These are phyloP conservation scores for Lithosia quadra DNA, from an alignment of 2,888 invertebrate genomes.

Conservation along the genomic window DNA sequence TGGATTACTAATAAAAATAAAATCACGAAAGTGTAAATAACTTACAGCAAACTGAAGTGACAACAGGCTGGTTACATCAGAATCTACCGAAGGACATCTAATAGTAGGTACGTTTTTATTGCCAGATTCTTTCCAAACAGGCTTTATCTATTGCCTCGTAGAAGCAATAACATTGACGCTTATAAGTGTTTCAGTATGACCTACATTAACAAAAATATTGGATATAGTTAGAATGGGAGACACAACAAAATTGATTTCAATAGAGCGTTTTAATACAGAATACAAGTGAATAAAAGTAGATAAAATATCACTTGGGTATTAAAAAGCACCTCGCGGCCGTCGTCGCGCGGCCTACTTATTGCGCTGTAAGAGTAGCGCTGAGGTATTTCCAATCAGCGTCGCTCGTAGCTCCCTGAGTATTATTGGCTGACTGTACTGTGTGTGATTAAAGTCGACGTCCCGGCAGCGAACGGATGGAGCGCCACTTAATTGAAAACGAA, in stretches of 20 bases:
- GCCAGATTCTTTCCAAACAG: too few relatives aligned
- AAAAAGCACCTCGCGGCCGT: background rate
- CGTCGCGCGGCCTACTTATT: background rate
- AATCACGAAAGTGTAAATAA: too few relatives aligned
- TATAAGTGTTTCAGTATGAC: too few relatives aligned
- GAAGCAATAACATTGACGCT: too few relatives aligned
- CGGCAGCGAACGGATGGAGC: constrained; percentile 39
- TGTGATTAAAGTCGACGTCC: constrained; percentile 47
- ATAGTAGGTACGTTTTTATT: too few relatives aligned
- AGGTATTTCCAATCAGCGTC: constrained; percentile 49
- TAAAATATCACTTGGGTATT: background rate
- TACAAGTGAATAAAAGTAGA: background rate
- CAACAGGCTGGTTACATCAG: too few relatives aligned
- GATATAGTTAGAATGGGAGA: background rate
- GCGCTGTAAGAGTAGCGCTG: background rate
- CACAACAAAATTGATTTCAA: background rate
- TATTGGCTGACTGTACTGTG: constrained; percentile 47
- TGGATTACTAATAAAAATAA: too few relatives aligned
- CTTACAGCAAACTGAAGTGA: too few relatives aligned
- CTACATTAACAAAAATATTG: too few relatives aligned
- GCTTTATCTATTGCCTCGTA: too few relatives aligned
- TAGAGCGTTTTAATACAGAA: background rate
- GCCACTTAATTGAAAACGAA: constrained; percentile 51
- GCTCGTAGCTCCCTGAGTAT: constrained; percentile 36
- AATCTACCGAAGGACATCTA: too few relatives aligned